phyloP scores from a whole-genome alignment of 2,888 invertebrate genomes.

The Agriotes lineatus region DNA sequence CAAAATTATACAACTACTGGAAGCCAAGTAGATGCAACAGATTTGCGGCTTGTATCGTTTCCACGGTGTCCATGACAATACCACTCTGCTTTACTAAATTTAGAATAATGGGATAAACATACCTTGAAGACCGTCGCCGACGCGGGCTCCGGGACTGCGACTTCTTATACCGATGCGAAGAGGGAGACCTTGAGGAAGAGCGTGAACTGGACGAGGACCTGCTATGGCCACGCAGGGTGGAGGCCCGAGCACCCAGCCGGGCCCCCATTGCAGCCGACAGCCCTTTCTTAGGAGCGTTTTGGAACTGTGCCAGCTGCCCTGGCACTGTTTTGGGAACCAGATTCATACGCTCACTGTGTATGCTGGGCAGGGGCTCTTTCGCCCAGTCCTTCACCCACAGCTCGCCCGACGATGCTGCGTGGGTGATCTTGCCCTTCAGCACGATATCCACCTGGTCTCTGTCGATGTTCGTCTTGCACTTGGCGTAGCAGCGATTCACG shows the following conservation, averaged over 20 bases:
- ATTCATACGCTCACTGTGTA: conserved; percentile 81
- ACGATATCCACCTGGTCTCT: conserved; percentile 95
- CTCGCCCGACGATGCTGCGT: conserved; percentile 89
- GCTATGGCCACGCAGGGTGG: conserved; percentile 61
- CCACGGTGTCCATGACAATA: too few relatives aligned
- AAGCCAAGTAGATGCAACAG: too few relatives aligned
- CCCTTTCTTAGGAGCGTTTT: conserved; percentile 67
- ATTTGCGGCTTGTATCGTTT: too few relatives aligned
- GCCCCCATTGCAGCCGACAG: conserved; percentile 73
- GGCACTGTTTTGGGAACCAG: conserved; percentile 74
- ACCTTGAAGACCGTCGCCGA: conserved; percentile 61
- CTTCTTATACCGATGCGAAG: conserved; percentile 55
- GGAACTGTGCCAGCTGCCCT: conserved; percentile 72
- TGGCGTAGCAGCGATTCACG: conserved; percentile 92
- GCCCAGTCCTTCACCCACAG: conserved; percentile 95
- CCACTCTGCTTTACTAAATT: too few relatives aligned
- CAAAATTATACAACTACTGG: too few relatives aligned
- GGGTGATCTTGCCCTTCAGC: conserved; percentile 93
- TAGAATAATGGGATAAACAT: too few relatives aligned
- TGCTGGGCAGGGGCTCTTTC: conserved; percentile 91
- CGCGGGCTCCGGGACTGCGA: conserved; percentile 56
- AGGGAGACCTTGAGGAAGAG: conserved; percentile 57
- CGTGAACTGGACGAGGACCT: conserved; percentile 63
- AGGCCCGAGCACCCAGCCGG: conserved; percentile 69
- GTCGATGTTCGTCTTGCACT: conserved; percentile 88